phyloP scores from a whole-genome alignment of 2,113 vertebrate genomes.

The Rhea americana region DNA sequence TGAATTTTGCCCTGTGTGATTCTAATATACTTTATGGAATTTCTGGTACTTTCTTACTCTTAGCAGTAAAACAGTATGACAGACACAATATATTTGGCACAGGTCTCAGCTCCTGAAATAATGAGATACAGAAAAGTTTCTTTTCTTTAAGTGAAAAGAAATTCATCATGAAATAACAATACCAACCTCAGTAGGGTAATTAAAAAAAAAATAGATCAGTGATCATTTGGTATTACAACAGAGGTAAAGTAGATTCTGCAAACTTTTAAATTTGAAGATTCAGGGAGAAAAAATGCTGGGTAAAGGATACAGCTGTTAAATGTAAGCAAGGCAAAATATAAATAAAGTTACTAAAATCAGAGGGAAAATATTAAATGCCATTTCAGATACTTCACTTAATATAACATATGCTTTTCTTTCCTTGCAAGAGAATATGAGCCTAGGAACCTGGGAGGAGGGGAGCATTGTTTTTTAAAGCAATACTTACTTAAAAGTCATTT shows the following conservation, averaged over 20 bases:
- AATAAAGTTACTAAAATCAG: neutral
- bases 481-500: neutral
- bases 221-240: neutral
- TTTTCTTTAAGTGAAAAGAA: neutral
- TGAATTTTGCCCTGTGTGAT: neutral
- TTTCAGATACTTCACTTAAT: neutral
- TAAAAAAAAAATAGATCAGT: neutral
- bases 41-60: neutral
- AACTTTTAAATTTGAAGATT: neutral
- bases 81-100: neutral
- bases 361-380: neutral
- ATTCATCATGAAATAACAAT: neutral
- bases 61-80: neutral
- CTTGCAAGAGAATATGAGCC: neutral
- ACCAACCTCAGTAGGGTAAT: neutral
- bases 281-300: neutral
- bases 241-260: neutral
- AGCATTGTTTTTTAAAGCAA: neutral
- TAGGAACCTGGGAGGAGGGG: fast-evolving
- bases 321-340: neutral
- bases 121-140: neutral
- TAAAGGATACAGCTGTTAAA: neutral
- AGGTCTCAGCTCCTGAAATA: neutral
- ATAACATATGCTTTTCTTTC: neutral
- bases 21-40: neutral